A percentile compares a stretch with the other conserved stretches of the same genome.
phyloP scores from a whole-genome alignment of 2,113 vertebrate genomes.

The Argyrosomus japonicus region DNA sequence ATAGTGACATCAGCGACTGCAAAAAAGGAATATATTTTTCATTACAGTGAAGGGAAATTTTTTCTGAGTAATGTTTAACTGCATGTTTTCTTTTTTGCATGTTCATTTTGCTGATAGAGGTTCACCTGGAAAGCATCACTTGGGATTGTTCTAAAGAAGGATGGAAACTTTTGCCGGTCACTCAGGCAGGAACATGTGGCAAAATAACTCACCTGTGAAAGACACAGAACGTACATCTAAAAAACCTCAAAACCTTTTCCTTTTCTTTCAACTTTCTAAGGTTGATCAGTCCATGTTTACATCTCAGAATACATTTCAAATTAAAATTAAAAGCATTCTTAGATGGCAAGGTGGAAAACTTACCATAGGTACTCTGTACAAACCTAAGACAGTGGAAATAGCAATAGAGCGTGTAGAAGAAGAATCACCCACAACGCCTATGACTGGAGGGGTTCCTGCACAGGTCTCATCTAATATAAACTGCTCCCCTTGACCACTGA shows the following conservation, averaged over 20 bases:
- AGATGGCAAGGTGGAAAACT: not conserved
- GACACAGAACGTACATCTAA: not conserved
- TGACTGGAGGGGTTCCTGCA: constrained; percentile 64
- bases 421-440: constrained; percentile 79
- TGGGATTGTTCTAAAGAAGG: constrained; percentile 7
- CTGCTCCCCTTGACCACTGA: constrained; percentile 60
- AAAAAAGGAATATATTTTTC: no score
- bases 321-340: no score
- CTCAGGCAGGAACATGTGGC: constrained; percentile 1
- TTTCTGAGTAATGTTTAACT: no score
- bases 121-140: constrained; percentile 6
- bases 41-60: no score
- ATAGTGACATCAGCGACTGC: no score
- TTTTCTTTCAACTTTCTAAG: no score
- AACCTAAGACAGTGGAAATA: constrained; percentile 74
- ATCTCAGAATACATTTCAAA: not conserved
- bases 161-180: no score
- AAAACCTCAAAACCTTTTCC: no score
- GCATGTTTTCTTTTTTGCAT: no score
- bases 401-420: constrained; percentile 76
- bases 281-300: no score
- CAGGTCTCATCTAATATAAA: constrained; percentile 46
- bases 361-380: constrained; percentile 79
- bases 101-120: not conserved
- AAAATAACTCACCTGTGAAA: not conserved